These are phyloP conservation scores for Campoletis sonorensis DNA, from an alignment of 1,140 invertebrate species.

Conservation along the genomic window DNA sequence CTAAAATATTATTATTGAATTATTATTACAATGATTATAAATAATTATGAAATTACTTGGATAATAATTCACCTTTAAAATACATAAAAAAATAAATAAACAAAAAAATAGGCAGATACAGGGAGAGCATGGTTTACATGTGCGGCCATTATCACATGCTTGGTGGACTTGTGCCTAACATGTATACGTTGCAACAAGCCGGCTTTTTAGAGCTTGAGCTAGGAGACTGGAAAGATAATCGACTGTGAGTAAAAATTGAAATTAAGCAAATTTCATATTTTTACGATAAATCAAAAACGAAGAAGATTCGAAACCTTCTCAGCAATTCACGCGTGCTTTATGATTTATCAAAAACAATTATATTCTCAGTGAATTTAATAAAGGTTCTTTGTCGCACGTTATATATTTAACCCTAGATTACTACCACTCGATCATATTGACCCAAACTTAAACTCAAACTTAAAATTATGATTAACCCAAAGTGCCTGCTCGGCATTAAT, in stretches of 20 bases:
- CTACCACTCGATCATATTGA: no score
- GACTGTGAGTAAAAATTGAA: conserved; percentile 81
- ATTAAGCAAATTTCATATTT: no score
- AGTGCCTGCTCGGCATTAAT: no score
- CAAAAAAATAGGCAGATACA: conserved; percentile 73
- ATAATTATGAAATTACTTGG: not conserved
- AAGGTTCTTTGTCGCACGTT: not conserved
- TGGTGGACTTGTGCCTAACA: conserved; percentile 85
- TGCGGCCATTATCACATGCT: conserved; percentile 95
- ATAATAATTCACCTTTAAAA: no score
- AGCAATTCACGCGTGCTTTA: conserved; percentile 19
- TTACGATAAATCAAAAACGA: no score
- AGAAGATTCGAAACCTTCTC: not conserved
- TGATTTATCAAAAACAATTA: not conserved
- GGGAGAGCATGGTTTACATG: conserved; percentile 84
- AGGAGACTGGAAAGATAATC: conserved; percentile 95
- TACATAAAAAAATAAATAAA: conserved; percentile 4
- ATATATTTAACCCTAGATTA: not conserved
- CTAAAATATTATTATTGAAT: no score
- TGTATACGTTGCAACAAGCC: conserved; percentile 91
- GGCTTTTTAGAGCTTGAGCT: conserved; percentile 94
- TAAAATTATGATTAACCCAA: no score
- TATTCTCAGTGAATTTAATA: not conserved
- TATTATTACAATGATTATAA: no score
- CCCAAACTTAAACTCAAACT: no score